Percentiles rank a stretch among this genome's conserved stretches.
Conservation (phyloP, 2,888 invertebrate genomes). For the Achlya flavicornis region DNA sequence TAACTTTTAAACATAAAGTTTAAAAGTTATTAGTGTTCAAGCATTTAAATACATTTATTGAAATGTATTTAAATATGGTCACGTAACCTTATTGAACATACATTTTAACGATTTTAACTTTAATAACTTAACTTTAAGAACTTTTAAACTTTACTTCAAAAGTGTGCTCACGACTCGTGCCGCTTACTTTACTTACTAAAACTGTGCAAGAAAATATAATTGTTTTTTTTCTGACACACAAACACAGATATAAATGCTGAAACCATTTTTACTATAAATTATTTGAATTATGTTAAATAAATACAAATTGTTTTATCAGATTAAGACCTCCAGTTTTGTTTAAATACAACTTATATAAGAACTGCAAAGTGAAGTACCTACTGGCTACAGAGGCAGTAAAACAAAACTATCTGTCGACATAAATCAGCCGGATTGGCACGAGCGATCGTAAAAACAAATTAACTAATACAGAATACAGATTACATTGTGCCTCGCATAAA, state of each 20-base stretch:
- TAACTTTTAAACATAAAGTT: no score
- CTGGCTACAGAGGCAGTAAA: conserved; percentile 26
- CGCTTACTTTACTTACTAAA: no score
- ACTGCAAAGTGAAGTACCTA: background rate
- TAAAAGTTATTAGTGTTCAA: no score
- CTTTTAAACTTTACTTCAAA: no score
- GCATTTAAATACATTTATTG: no score
- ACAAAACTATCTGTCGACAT: conserved; percentile 37
- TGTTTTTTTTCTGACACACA: no score
- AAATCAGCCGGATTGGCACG: conserved; percentile 39
- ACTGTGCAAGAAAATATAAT: no score
- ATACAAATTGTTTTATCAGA: background rate
- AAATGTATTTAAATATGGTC: no score
- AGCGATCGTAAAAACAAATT: conserved; percentile 42
- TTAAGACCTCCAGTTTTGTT: background rate
- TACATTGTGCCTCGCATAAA: conserved; percentile 20
- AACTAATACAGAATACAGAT: conserved; percentile 40
- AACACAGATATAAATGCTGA: background rate
- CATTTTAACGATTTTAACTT: no score
- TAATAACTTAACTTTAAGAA: no score
- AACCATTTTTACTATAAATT: background rate
- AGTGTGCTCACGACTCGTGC: no score
- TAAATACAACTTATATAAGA: background rate
- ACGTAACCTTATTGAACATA: no score
- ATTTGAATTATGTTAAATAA: background rate